Conservation (phyloP, 2,888 invertebrate species). For the Chironomus riparius region DNA sequence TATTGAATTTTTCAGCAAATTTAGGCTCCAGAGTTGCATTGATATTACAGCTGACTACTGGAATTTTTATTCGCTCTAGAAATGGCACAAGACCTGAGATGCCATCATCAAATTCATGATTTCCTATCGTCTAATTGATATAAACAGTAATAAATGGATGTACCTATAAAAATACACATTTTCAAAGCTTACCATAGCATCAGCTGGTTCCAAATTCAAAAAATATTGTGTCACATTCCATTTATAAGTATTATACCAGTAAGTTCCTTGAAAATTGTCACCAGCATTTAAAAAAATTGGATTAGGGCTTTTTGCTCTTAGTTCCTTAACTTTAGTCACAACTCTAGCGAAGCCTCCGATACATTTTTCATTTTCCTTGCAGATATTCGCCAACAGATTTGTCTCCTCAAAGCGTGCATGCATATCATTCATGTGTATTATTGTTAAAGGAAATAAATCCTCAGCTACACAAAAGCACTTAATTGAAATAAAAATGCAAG, state of each 20-base stretch:
- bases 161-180: too few relatives aligned
- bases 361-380: constrained; percentile 46
- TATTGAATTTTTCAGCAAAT: constrained; percentile 51
- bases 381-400: constrained; percentile 47
- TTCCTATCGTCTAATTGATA: constrained; percentile 75
- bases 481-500: too few relatives aligned
- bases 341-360: constrained; percentile 63
- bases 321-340: constrained; percentile 47
- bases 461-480: neutral
- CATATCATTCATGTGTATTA: constrained; percentile 22
- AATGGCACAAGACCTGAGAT: constrained; percentile 64
- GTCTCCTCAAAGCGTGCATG: constrained; percentile 50
- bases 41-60: constrained; percentile 67
- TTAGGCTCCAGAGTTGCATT: constrained; percentile 58
- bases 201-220: constrained; percentile 64
- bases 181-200: constrained; percentile 50
- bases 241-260: constrained; percentile 65
- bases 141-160: too few relatives aligned
- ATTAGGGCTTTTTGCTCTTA: constrained; percentile 44
- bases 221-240: constrained; percentile 67
- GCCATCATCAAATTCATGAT: constrained; percentile 78
- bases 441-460: constrained; percentile 4
- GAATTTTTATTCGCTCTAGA: constrained; percentile 51
- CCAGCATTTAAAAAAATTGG: constrained; percentile 70
- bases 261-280: constrained; percentile 75